Evolutionary conservation across 2,113 vertebrate species (phyloP).

Genomic region (Triplophysa tibetana): DNA sequence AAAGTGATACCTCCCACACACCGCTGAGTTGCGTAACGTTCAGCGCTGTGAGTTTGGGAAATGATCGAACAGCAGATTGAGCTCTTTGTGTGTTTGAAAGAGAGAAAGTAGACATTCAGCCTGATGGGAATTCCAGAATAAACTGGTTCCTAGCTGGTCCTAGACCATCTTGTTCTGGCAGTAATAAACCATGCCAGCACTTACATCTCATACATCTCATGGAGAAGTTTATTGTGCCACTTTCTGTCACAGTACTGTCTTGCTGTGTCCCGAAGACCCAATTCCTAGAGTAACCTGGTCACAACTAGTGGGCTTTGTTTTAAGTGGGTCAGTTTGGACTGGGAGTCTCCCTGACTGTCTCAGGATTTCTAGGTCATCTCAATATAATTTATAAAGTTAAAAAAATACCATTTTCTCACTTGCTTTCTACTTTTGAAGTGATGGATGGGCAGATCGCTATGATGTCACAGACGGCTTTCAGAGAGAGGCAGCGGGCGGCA

Average conservation of each 20-base stretch:
- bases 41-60: constrained; percentile 56
- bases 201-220: constrained; percentile 7
- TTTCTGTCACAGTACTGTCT: constrained; percentile 7
- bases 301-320: constrained; percentile 10
- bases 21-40: constrained; percentile 69
- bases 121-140: no score
- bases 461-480: constrained; percentile 95
- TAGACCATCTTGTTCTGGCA: no score
- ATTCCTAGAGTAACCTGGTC: constrained; percentile 30
- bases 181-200: neutral
- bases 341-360: constrained; percentile 14
- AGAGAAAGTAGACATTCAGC: neutral
- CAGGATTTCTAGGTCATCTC: neutral
- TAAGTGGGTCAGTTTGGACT: constrained; percentile 31
- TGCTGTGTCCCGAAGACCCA: constrained; percentile 22
- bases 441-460: constrained; percentile 97
- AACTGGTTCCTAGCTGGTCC: no score
- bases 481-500: constrained; percentile 91
- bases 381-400: neutral
- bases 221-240: constrained; percentile 5
- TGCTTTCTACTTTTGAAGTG: constrained; percentile 71
- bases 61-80: constrained; percentile 52
- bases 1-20: constrained; percentile 69
- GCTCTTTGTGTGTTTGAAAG: neutral
- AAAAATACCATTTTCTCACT: neutral